Evolutionary conservation across 53 echinoderm and acorn worm genomes (phyloP).

Genomic region (Henricia sp.): DNA sequence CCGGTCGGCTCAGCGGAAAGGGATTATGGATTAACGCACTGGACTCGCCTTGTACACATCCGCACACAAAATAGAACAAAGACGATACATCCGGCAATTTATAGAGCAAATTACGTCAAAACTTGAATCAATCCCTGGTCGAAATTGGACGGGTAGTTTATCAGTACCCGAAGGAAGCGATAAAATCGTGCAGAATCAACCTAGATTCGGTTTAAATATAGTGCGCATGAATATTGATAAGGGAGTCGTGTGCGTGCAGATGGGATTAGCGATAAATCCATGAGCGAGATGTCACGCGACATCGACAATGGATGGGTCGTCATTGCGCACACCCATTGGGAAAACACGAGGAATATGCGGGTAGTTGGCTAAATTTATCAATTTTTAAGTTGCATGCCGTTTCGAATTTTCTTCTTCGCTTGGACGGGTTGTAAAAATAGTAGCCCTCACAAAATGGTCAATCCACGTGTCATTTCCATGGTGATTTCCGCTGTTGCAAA

Average conservation of each 20-base stretch:
- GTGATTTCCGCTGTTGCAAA: no score
- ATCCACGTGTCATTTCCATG: no score
- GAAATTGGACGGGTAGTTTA: no score
- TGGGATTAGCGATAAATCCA: constrained; percentile 65
- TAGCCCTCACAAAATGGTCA: no score
- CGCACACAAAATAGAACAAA: constrained; percentile 35
- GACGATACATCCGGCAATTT: no score
- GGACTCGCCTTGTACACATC: constrained; percentile 59
- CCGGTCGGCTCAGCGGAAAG: constrained; percentile 82
- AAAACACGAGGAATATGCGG: not conserved
- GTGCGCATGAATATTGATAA: constrained; percentile 32
- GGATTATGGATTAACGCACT: constrained; percentile 80
- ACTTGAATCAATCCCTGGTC: no score
- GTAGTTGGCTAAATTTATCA: no score
- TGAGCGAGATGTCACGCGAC: constrained; percentile 61
- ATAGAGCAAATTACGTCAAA: no score
- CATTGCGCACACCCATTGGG: not conserved
- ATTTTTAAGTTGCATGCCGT: no score
- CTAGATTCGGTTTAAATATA: not conserved
- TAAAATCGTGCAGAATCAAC: not conserved
- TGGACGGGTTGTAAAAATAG: not conserved
- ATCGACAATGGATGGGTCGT: constrained; percentile 2
- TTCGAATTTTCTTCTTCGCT: no score
- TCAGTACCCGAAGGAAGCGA: not conserved
- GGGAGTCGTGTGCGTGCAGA: constrained; percentile 46